Conservation (phyloP, 2,797 vertebrate species). For the Trichosurus vulpecula region DNA sequence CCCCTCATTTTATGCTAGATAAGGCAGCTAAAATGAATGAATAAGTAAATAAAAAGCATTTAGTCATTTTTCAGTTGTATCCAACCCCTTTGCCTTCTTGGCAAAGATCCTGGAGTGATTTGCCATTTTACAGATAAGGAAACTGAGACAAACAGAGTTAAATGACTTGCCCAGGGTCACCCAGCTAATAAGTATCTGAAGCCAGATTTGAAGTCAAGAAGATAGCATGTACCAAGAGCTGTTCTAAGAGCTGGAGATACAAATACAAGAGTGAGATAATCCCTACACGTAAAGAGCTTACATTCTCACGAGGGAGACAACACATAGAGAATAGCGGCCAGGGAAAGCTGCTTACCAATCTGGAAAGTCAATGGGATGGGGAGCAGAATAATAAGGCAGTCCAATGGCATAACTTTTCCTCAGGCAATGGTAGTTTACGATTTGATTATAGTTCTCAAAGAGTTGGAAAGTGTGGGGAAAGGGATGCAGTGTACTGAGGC, state of each 20-base stretch:
- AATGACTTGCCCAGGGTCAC: background rate
- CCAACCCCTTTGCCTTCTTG: background rate
- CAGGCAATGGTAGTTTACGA: background rate
- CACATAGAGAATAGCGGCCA: background rate
- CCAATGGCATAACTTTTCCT: background rate
- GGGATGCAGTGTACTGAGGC: background rate
- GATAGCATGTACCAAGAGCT: background rate
- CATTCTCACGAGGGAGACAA: background rate
- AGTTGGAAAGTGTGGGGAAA: background rate
- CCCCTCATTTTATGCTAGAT: background rate
- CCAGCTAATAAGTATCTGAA: background rate
- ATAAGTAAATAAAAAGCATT: background rate
- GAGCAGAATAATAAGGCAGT: background rate
- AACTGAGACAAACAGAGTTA: background rate
- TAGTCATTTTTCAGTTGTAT: background rate
- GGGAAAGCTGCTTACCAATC: background rate
- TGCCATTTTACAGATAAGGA: background rate
- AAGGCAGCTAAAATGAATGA: background rate
- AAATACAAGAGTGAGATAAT: background rate
- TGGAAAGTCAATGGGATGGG: background rate
- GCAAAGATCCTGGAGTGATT: background rate
- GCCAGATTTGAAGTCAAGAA: background rate
- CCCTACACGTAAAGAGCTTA: background rate
- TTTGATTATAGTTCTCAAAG: background rate
- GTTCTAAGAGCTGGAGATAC: background rate